Percentiles rank a stretch among this genome's conserved stretches.
phyloP scores from a whole-genome alignment of 2,888 invertebrate species.

The Drosophila leonis region DNA sequence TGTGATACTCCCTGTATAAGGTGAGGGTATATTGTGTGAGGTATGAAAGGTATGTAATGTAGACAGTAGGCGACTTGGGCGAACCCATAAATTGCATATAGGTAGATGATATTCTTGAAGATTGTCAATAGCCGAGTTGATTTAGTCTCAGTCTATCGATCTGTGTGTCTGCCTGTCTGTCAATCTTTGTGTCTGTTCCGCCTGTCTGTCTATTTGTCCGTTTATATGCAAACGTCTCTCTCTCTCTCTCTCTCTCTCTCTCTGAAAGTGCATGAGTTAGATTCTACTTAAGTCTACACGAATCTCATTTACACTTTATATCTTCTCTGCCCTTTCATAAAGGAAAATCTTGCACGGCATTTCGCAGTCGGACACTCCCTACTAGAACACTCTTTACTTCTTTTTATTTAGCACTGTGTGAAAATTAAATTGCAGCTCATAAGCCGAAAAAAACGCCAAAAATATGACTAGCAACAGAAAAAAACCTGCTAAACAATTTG shows the following conservation, averaged over 20 bases:
- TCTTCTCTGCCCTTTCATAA: background rate
- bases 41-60: background rate
- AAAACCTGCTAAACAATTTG: conserved; percentile 1
- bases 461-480: background rate
- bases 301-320: background rate
- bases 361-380: background rate
- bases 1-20: too few species aligned
- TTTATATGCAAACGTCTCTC: too few species aligned
- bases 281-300: background rate
- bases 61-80: background rate
- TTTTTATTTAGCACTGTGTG: conserved; percentile 41
- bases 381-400: background rate
- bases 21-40: background rate
- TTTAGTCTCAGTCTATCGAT: background rate
- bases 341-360: background rate
- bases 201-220: too few species aligned
- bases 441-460: conserved; percentile 13
- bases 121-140: background rate
- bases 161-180: background rate
- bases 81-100: background rate
- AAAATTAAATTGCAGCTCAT: conserved; percentile 41
- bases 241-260: too few species aligned
- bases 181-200: too few species aligned
- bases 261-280: too few species aligned
- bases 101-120: background rate